phyloP scores from a whole-genome alignment of 1,140 invertebrate genomes.

The Nomia melanderi region DNA sequence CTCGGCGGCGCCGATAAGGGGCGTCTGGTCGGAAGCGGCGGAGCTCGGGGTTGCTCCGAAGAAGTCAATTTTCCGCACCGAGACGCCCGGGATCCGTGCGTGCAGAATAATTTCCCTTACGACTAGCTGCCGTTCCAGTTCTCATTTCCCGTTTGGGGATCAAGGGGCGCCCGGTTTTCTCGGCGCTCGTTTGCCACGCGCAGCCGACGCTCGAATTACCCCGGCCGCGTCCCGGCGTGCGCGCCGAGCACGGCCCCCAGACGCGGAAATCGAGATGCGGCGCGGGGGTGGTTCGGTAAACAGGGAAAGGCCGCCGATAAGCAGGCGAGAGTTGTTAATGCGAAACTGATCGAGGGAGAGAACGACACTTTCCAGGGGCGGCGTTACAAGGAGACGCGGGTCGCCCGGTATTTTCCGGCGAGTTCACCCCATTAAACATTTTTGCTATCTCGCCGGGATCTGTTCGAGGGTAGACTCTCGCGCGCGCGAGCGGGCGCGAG shows the following conservation, averaged over 20 bases:
- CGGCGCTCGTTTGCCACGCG: conserved; percentile 32
- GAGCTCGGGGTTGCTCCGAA: not conserved
- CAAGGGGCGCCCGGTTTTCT: conserved; percentile 27
- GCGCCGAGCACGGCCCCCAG: not conserved
- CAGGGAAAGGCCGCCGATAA: conserved; percentile 60
- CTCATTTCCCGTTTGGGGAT: conserved; percentile 48
- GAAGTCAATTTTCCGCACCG: conserved; percentile 50
- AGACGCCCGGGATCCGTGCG: conserved; percentile 19
- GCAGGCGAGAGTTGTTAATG: conserved; percentile 69
- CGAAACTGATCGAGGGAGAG: conserved; percentile 74
- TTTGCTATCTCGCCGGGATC: conserved; percentile 79
- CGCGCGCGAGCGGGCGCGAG: conserved; percentile 48
- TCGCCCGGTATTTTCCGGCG: conserved; percentile 78
- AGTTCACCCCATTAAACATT: conserved; percentile 81
- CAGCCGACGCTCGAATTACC: conserved; percentile 40
- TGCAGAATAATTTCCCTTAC: conserved; percentile 48
- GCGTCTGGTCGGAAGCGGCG: conserved; percentile 9
- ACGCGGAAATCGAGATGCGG: conserved; percentile 22
- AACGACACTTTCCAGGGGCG: conserved; percentile 69
- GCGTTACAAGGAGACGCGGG: conserved; percentile 58
- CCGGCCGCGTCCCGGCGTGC: not conserved
- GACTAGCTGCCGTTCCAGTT: conserved; percentile 22
- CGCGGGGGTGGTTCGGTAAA: conserved; percentile 35
- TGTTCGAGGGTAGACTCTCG: conserved; percentile 70
- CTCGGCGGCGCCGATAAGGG: conserved; percentile 15